A percentile compares a stretch with the other conserved stretches of the same genome.
Conservation (phyloP, 2,113 vertebrate genomes). For the Pygathrix nemaeus region DNA sequence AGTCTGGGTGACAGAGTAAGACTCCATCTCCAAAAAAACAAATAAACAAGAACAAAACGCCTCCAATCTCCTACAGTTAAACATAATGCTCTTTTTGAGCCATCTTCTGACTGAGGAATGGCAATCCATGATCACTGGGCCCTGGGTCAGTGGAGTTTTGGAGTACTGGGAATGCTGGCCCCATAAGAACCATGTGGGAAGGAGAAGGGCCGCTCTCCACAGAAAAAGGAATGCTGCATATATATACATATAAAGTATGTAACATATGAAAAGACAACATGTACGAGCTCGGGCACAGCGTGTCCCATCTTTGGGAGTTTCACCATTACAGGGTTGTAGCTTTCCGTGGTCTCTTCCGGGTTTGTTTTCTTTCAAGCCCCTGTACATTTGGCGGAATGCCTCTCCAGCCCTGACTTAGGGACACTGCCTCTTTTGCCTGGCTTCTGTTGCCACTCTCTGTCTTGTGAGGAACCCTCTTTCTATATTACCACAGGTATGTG, state of each 20-base stretch:
- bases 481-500: background rate
- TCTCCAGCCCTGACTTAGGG: background rate
- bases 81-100: background rate
- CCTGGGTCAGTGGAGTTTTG: background rate
- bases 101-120: background rate
- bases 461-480: background rate
- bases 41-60: too few relatives aligned
- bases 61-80: background rate
- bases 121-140: background rate
- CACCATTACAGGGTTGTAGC: too few relatives aligned
- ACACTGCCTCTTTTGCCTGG: background rate
- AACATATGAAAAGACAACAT: background rate
- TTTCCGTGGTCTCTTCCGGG: background rate
- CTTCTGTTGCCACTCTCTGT: background rate
- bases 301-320: background rate
- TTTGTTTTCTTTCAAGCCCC: background rate
- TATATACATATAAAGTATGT: background rate
- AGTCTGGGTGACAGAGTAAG: too few relatives aligned
- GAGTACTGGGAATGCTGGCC: background rate
- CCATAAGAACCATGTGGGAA: background rate
- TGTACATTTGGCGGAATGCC: background rate
- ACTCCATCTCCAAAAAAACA: too few relatives aligned
- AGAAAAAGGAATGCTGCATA: background rate
- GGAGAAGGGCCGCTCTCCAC: background rate
- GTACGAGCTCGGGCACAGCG: too few relatives aligned